These are phyloP conservation scores for Megaustenia siamemsis DNA, from an alignment of 2,888 invertebrate genomes.

Conservation along the genomic window DNA sequence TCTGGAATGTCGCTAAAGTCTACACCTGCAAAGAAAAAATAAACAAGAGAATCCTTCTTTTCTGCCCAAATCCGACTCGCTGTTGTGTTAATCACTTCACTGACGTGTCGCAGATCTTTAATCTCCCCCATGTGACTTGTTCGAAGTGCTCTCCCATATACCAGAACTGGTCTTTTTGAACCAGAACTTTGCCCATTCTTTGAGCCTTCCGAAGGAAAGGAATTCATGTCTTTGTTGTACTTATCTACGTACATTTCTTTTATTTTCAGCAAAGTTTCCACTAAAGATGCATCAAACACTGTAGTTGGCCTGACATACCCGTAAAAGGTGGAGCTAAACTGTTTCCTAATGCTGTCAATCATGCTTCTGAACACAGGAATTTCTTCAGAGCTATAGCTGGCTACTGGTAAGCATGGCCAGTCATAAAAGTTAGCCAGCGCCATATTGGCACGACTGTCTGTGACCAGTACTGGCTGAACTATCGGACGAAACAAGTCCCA, in stretches of 20 bases:
- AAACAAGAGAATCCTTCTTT: conserved; percentile 5
- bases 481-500: conserved; percentile 36
- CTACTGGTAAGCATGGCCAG: conserved; percentile 45
- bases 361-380: conserved; percentile 39
- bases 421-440: conserved; percentile 29
- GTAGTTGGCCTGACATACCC: conserved; percentile 39
- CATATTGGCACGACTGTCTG: conserved; percentile 32
- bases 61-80: conserved; percentile 8
- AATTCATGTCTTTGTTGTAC: neutral
- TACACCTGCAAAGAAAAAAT: conserved; percentile 7
- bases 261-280: conserved; percentile 34
- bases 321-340: conserved; percentile 48
- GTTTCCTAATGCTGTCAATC: neutral
- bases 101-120: neutral
- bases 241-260: conserved; percentile 23
- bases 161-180: neutral
- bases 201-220: neutral
- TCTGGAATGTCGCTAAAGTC: conserved; percentile 27
- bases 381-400: neutral
- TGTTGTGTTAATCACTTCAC: neutral
- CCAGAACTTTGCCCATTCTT: neutral
- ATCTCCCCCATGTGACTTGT: neutral
- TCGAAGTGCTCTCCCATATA: conserved; percentile 26
- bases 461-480: conserved; percentile 36
- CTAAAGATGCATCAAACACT: conserved; percentile 35